These are phyloP conservation scores for Redunca redunca DNA, from an alignment of 2,113 vertebrate species.

Conservation along the genomic window DNA sequence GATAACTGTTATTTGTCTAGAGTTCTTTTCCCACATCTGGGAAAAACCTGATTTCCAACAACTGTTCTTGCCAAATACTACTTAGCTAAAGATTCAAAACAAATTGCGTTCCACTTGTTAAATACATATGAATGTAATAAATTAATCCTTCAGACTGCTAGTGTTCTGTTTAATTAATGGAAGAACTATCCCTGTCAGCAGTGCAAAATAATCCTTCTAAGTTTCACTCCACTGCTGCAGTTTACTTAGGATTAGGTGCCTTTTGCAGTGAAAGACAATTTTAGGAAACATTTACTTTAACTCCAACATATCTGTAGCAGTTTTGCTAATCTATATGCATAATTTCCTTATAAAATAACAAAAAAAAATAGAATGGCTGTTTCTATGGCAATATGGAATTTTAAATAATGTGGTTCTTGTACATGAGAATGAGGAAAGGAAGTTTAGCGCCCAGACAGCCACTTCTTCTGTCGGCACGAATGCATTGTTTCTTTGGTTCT, in stretches of 20 bases:
- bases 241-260: background rate
- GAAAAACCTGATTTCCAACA: slow-evolving; percentile 14
- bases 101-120: background rate
- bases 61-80: slow-evolving; percentile 7
- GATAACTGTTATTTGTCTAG: background rate
- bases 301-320: background rate
- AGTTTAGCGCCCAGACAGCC: accelerated
- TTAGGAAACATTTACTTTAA: background rate
- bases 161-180: background rate
- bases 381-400: background rate
- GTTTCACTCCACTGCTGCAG: background rate
- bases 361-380: background rate
- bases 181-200: background rate
- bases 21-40: background rate
- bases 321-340: background rate
- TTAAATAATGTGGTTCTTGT: background rate
- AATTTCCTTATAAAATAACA: background rate
- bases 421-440: background rate
- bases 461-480: accelerated
- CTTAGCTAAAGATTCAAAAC: slow-evolving; percentile 24
- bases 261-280: background rate
- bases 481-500: background rate
- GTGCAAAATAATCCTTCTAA: background rate
- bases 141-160: background rate
- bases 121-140: background rate